A percentile compares a stretch with the other conserved stretches of the same genome.
Conservation (phyloP, 2,113 vertebrate genomes). For the Ageneiosus marmoratus region DNA sequence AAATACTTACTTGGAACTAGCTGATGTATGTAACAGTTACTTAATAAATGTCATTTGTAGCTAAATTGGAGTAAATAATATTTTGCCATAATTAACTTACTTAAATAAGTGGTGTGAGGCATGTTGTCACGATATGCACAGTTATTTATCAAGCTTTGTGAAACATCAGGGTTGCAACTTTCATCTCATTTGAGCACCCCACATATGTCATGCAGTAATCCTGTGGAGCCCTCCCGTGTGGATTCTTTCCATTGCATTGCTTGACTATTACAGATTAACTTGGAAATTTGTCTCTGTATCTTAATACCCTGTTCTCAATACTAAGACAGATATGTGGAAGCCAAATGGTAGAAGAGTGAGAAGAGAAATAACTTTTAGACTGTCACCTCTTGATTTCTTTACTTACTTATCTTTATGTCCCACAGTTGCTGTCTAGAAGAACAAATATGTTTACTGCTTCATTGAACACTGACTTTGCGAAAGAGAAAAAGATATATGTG, state of each 20-base stretch:
- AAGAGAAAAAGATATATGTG: conserved; percentile 1
- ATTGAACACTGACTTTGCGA: conserved; percentile 50
- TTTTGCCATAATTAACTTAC: conserved; percentile 28
- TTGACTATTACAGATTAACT: conserved; percentile 59
- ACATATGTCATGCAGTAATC: neutral
- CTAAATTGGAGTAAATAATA: conserved; percentile 33
- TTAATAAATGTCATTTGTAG: conserved; percentile 31
- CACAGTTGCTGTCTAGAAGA: conserved; percentile 30
- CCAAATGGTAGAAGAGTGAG: conserved; percentile 39
- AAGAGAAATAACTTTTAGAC: conserved; percentile 18
- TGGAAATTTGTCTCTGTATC: conserved; percentile 62
- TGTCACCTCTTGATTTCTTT: conserved; percentile 38
- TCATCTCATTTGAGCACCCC: neutral
- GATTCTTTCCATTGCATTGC: conserved; percentile 45
- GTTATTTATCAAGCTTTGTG: neutral
- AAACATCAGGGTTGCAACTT: neutral
- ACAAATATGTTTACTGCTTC: conserved; percentile 51
- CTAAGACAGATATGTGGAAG: conserved; percentile 56
- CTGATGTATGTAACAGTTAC: too few relatives aligned
- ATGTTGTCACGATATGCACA: conserved; percentile 30
- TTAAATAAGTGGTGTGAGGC: conserved; percentile 35
- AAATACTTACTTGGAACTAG: too few relatives aligned
- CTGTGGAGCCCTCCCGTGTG: too few relatives aligned
- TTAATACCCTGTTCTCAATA: conserved; percentile 55
- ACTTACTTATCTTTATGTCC: conserved; percentile 13